Base-by-base conservation (phyloP, 2,888 invertebrate genomes). In the Erebia epiphron region DNA sequence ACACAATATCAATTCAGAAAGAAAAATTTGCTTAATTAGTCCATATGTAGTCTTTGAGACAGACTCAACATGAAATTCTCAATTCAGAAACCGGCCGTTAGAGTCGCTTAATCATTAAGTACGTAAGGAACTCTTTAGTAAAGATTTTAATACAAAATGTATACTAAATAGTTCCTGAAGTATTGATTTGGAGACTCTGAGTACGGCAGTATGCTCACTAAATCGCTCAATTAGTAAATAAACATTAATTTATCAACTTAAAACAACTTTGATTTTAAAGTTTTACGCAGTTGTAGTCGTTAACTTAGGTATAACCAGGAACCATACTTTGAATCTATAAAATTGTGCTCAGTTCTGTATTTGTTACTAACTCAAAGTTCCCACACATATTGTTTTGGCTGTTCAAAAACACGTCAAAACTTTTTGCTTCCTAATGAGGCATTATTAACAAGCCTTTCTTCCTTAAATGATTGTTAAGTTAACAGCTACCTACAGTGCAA, bases 301-400 rank as follows among this genome's bases (percentile, higher is more conserved):
- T 50, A 49, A 50, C n/a, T 50, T 14, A n/a, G 7, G 7, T 50
- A 50, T 50, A 50, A 13, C 3, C 26, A 26, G 3, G 0, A 35
- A 35, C 35, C 35, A 35, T 35, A 7, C 35, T 7, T 3, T 26
- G 26, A 35, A 35, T 35, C 7, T 49, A 18, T 54, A 11, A 54
- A 54, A 18, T 54, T 16, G 2, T 9, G 54, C 54, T 10, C 18
- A 52, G 16, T 16, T 9, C 18, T 10, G 11, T 54, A 54, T 18
- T 54, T 54, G 18, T 16, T 58, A n/a, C 3, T 1, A 58, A 58
- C 60, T 11, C 35, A 35, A 7, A 35, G 35, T 35, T 41, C 3
- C 4, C n/a, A 49, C 58, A n/a, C 41, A 41, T n/a, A n/a, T 11
- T 41, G 41, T 60, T 60, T 60, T 43, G 16, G 60, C 41, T 60